Evolutionary conservation across 2,113 vertebrate genomes (phyloP), one percentile per base, ranked within the genome.

Genomic region (Bufo bufo): DNA sequence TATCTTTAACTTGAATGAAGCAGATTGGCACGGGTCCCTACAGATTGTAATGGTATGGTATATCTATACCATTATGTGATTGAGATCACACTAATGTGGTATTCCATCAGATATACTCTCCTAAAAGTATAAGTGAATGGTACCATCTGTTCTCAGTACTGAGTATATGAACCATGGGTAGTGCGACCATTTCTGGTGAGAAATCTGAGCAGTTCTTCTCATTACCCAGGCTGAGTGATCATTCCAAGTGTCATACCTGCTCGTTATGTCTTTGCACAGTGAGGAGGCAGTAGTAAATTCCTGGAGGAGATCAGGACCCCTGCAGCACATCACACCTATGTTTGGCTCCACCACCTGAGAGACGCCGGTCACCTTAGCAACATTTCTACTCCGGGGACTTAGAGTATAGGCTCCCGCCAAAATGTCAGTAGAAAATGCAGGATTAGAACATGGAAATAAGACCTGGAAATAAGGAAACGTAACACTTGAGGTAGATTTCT

Each of bases 191-290:
- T 10, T 12, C 56, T 20, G 72, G 79, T 23, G 43, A 69, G 45
- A 11, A 11, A 83, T 49, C 49, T 84, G 52, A 56, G 6, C 20
- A 45, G 0, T 10, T 20, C 63, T 33, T 59, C 23, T 77, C 54
- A 77, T 85, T 74, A 61, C 56, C 33, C n/a, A 16, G 8, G 16
- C 54, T 63, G 63, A 56, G 23, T 86, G 59, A 52, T 86, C 65
- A 77, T 78, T 54, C 78, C 85, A 79, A 59, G 77, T 72, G 63
- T 81, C 77, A 80, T 56, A 33, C 61, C 63, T 56, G n/a, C 75
- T 81, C 63, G 47, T 59, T 81, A 71, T 47, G 54, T 72, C 65
- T 81, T 52, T 2, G 11, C 33, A 80, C 66, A 16, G 65, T 47
- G 50, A 87, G 86, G 16, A n/a, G 20, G 7, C n/a, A 3, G 49